Conservation (phyloP, 1,140 invertebrate genomes). For the Cyrtorhinus lividipennis region DNA sequence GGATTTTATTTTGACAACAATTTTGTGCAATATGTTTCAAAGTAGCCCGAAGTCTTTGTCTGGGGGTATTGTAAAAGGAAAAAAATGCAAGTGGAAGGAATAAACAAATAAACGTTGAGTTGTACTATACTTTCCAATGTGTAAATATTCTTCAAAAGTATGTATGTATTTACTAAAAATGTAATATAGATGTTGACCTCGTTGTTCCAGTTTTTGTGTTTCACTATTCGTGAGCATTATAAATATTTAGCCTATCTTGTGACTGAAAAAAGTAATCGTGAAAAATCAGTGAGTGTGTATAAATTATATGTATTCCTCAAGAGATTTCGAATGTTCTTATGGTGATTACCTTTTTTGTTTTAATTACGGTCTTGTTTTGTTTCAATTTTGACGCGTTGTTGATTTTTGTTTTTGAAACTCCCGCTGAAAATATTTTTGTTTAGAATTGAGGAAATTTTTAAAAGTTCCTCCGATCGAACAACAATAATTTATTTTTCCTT, state of each 20-base stretch:
- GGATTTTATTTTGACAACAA: slow-evolving; percentile 18
- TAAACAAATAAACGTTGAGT: not conserved
- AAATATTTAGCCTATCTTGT: slow-evolving; percentile 19
- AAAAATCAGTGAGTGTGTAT: slow-evolving; percentile 19
- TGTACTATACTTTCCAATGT: slow-evolving; percentile 15
- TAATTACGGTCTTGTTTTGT: slow-evolving; percentile 2
- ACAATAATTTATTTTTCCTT: not conserved
- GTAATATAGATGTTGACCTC: slow-evolving; percentile 22
- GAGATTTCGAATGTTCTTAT: not conserved
- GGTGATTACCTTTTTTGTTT: slow-evolving; percentile 13
- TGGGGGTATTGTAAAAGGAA: not conserved
- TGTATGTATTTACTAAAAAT: slow-evolving; percentile 15
- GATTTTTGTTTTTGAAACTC: slow-evolving; percentile 12
- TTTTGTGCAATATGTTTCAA: slow-evolving; percentile 17
- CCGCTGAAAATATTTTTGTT: slow-evolving; percentile 10
- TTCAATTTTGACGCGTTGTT: slow-evolving; percentile 16
- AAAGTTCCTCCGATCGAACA: too few relatives aligned
- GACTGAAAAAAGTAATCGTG: slow-evolving; percentile 16
- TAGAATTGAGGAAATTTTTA: slow-evolving; percentile 7
- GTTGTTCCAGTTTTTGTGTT: slow-evolving; percentile 21
- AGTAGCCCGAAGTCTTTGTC: slow-evolving; percentile 2
- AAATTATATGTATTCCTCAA: not conserved
- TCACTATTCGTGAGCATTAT: slow-evolving; percentile 19
- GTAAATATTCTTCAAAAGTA: slow-evolving; percentile 20
- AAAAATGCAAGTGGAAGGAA: not conserved